Base-by-base conservation (phyloP, 2,888 invertebrate genomes). In the Yponomeuta sedellus region DNA sequence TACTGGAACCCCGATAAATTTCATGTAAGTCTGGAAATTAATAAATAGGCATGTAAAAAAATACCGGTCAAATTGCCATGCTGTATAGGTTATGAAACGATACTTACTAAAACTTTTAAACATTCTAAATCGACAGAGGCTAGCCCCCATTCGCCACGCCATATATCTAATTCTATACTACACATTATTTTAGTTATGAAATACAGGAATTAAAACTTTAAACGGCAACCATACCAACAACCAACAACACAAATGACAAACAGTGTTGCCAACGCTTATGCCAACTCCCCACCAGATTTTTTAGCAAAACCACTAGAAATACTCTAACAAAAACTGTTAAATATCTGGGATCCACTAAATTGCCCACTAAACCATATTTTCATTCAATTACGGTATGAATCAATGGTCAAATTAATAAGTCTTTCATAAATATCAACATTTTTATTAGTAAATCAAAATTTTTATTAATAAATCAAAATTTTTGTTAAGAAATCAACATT, bases 91-190 rank as follows among this genome's bases (percentile, higher is more conserved):
- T 81, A 81, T 73, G 72, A 67, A 56, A 69, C 58, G 68, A 59
- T 44, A 80, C 92, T 93, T 81, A 97, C 96, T 93, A 97, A 90
- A 77, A 95, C 93, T 86, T 96, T 94, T 62, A 97, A 90, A 80
- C 96, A 97, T 80, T 95, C 94, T 68, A 95, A 92, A 91, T 97
- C 97, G 68, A 97, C 93, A 0, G 97, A 96, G 0, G 97, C 96
- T 65, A 98, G 88, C 25, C 96, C 96, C 94, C 95, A 97, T 82
- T 97, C 97, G 22, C 97, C 96, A 77, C 94, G 94, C 94, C 97
- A 97, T 71, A 97, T 94, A 83, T 95, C 93, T 72, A 97, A 85
- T 81, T 93, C 90, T 81, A 91, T 90, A 74, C 75, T 90, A 75
- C 86, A 80, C 89, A 90, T 90, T 73, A 70, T 75, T 68, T 62